phyloP scores from a whole-genome alignment of 2,113 vertebrate species.

The Brachypodius melanocephalos region DNA sequence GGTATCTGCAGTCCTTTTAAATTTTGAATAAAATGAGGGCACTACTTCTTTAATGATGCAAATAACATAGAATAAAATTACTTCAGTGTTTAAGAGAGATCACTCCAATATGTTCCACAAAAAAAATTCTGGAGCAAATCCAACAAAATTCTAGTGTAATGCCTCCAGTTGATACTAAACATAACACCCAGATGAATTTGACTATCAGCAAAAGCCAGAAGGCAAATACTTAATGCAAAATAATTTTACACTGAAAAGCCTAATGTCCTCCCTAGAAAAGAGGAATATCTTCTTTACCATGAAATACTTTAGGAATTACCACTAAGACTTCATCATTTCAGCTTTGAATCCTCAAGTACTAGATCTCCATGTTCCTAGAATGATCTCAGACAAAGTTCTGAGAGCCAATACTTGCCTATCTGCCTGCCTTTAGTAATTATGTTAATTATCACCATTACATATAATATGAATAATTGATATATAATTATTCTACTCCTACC shows the following conservation, averaged over 20 bases:
- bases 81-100: not conserved
- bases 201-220: not conserved
- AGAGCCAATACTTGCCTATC: not conserved
- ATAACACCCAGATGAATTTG: not conserved
- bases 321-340: not conserved
- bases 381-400: not conserved
- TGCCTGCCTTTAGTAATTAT: not conserved
- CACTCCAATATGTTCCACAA: not conserved
- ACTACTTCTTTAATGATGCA: not conserved
- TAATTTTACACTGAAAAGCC: not conserved
- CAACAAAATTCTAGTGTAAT: not conserved
- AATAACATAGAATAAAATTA: not conserved
- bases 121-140: not conserved
- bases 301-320: not conserved
- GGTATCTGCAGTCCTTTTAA: not conserved
- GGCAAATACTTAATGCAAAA: not conserved
- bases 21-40: not conserved
- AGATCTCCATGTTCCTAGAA: not conserved
- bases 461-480: not conserved
- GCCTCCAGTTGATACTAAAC: not conserved
- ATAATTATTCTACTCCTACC: not conserved
- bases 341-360: not conserved
- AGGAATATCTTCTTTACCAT: not conserved
- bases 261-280: not conserved
- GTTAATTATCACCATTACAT: not conserved